Evolutionary conservation across 2,888 invertebrate genomes (phyloP).

Genomic region (Parnassius glacialis): DNA sequence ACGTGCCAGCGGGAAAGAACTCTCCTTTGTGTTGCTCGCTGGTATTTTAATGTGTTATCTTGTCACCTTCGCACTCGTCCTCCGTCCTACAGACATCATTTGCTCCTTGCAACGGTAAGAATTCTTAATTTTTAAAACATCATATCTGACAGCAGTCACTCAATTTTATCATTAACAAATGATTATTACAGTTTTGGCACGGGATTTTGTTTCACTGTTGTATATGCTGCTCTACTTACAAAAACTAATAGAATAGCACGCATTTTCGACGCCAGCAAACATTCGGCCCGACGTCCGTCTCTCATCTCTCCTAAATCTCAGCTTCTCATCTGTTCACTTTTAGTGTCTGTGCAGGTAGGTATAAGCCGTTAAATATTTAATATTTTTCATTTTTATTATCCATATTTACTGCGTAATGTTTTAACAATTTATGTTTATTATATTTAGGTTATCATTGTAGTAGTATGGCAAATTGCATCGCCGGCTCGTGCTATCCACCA

Average conservation of each 20-base stretch:
- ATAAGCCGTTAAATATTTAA: too few relatives aligned
- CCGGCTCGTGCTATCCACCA: conserved; percentile 94
- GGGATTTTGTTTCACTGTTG: conserved; percentile 97
- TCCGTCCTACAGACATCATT: conserved; percentile 91
- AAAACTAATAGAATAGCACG: conserved; percentile 98
- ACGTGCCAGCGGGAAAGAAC: conserved; percentile 94
- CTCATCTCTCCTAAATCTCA: conserved; percentile 96
- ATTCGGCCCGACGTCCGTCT: conserved; percentile 94
- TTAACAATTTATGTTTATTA: background rate
- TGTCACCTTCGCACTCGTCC: conserved; percentile 94
- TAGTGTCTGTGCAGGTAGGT: conserved; percentile 91
- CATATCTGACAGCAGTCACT: background rate
- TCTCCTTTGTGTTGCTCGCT: conserved; percentile 93
- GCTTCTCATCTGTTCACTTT: conserved; percentile 90
- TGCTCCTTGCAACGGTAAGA: conserved; percentile 92
- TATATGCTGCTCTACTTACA: conserved; percentile 97
- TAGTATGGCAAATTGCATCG: conserved; percentile 94
- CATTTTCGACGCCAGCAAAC: conserved; percentile 96
- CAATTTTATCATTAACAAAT: background rate
- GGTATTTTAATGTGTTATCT: conserved; percentile 95
- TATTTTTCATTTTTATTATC: too few relatives aligned
- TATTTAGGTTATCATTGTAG: conserved; percentile 89
- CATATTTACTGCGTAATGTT: too few relatives aligned
- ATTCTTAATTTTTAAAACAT: background rate
- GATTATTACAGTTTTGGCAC: conserved; percentile 85